Evolutionary conservation across 2,113 vertebrate genomes (phyloP), one percentile per base, ranked within the genome.

Genomic region (Peucedramus taeniatus): DNA sequence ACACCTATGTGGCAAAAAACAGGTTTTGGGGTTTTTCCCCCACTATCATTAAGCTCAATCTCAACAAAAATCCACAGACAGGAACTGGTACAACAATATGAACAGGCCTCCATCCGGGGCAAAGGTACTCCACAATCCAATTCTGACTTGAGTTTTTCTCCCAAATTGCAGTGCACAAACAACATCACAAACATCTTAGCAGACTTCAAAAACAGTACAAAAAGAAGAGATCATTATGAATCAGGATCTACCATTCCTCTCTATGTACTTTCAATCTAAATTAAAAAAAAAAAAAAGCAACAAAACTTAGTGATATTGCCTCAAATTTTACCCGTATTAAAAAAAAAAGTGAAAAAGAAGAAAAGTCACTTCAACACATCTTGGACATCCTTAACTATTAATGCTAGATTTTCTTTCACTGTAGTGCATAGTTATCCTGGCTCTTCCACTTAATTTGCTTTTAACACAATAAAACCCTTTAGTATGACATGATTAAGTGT

Each of bases 311-410:
- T 97, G 97, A 98, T 98, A 98, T 98, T 98, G 98, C 98, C 98
- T 98, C 97, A 97, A 91, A 94, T 97, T 96, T 98, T 98, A 98
- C 98, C 98, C 98, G 98, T 98, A 98, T 98, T 97, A 81, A 97
- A 98, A 95, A 96, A 96, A 65, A 50, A 56, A 56, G 4, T 69
- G 83, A 96, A 95, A 96, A 66, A 80, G 13, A 70, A 88, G 20
- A 93, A 94, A 97, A 97, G 82, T 97, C 95, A 97, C 85, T 93
- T 97, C 94, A 97, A 97, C 91, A 86, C 85, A 96, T 96, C 93
- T 91, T 82, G 80, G 74, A 96, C 94, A 78, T 93, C 93, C 95
- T 93, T 84, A 95, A 90, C 95, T 93, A 97, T 59, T 96, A 97
- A 97, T 94, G 95, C 93, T 96, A 96, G 95, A 97, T 95, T 91